Evolutionary conservation across 1,140 invertebrate species (phyloP), one percentile per base, ranked within the genome.

Genomic region (Gryon sp.): DNA sequence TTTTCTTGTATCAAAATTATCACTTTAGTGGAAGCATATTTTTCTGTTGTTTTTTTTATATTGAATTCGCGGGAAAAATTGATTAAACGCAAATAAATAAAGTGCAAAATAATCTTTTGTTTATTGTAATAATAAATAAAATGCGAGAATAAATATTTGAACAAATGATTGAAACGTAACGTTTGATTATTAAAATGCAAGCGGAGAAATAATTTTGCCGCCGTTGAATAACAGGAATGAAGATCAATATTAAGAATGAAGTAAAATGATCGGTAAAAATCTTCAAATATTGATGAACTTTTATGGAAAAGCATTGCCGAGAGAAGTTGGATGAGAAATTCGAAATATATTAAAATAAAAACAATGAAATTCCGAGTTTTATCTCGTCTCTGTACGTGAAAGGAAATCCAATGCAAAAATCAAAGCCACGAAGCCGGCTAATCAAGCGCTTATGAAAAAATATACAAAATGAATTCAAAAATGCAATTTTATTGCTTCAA

Each of bases 241-340:
- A 48, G 32, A 48, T 48, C 45, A 48, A 48, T 48, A 48, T 32
- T 19, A 48, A 48, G 45, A 32, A 26, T 48, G 45, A n/a, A 48
- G 32, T 48, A 32, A 48, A 11, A 32, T 15, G 14, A 48, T 48
- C 16, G 45, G 45, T 19, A 48, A 32, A 28, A 48, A 48, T 48
- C 45, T 18, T 48, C 24, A 48, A 48, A 32, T 48, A 48, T 48
- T 48, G 45, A 48, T 48, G 45, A 48, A 48, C 45, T 48, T 8
- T 48, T 48, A 48, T 48, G 9, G 19, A n/a, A 32, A 32, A n/a
- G n/a, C 19, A 32, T 48, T 48, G 19, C 45, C n/a, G n/a, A n/a
- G 26, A 5, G 12, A 7, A 48, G 45, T 4, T 30, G 26, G 32
- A 32, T 32, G 15, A 32, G n/a, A n/a, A n/a, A 48, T 30, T 48